Base-by-base conservation (phyloP, 2,797 vertebrate genomes). In the Glossophaga mutica region DNA sequence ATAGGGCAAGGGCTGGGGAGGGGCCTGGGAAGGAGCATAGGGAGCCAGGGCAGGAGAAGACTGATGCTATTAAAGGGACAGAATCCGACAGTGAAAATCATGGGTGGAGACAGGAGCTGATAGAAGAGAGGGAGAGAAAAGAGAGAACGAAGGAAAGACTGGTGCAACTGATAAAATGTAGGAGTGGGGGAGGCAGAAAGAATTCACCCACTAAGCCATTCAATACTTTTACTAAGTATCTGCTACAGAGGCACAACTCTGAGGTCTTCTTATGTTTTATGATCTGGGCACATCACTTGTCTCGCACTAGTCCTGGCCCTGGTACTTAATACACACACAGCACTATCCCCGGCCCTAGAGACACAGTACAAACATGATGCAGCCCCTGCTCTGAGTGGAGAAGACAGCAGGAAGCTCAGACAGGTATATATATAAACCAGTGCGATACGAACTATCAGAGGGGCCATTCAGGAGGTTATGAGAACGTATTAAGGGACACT, bases 401-500 rank as follows among this genome's bases (percentile, higher is more conserved):
- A 79, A 21, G 22, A n/a, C 2, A 67, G n/a, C 59, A 87, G 21
- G 37, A 19, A 29, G 0, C 6, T 26, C 26, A 32, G 34, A 16
- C 1, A 65, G 50, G 19, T 14, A 8, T 14, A 44, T 14, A 44
- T 39, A 12, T 26, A 39, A 87, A 7, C 1, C 34, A 18, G 19
- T 9, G 15, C 29, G 16, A 14, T 32, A 19, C 1, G 3, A 44
- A 3, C 29, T 26, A 3, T n/a, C 0, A 83, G 5, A 74, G 3
- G 2, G 1, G 4, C 0, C 2, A 9, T 48, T 73, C 7, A 3
- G 19, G 1, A 6, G 5, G 3, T 46, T 44, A 39, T 24, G 1
- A 76, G 37, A 74, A 21, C 22, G 57, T 0, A 65, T 14, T n/a
- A 12, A 10, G 5, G 19, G 29, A 19, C 32, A 68, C 5, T 46